Evolutionary conservation across 2,888 invertebrate genomes (phyloP), one percentile per base, ranked within the genome.

Genomic region (Itoplectis maculator): DNA sequence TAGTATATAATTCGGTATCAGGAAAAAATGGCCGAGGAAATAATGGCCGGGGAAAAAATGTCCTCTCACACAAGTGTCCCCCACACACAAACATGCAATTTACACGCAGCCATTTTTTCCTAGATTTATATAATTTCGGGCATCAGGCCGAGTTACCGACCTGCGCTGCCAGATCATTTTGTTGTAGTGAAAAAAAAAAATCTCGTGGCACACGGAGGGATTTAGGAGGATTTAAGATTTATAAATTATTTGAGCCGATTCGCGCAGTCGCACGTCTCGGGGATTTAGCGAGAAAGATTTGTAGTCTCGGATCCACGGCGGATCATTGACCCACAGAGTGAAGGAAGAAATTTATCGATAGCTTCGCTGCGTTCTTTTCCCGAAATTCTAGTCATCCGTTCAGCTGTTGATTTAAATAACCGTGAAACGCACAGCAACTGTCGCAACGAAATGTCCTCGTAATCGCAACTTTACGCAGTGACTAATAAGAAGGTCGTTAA

Each of bases 251-350:
- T 65, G 65, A 65, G 18, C 56, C 56, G 59, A 45, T 42, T 59
- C 35, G 59, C 35, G 45, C 72, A 18, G 42, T 59, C 47, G 45
- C 5, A 56, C 9, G n/a, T 70, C 23, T 70, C 42, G 15, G 6
- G 23, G 15, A 29, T 72, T 59, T 59, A 29, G 9, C 29, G 18
- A 35, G 29, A 6, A 65, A 23, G 45, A 59, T 72, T 69, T 20
- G 54, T n/a, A n/a, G n/a, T 69, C n/a, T 40, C 15, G 20, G 8
- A n/a, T 37, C 20, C 54, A 6, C 20, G 23, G 11, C n/a, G 51
- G 51, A 51, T 51, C 69, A 54, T 69, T 69, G 69, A 69, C 69
- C 69, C 20, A 37, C 20, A 8, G n/a, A 40, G 37, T 18, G 6
- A 51, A n/a, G n/a, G n/a, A n/a, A n/a, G 29, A 37, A 51, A 20